Evolutionary conservation across 2,797 vertebrate genomes (phyloP).

Genomic region (Betta splendens): DNA sequence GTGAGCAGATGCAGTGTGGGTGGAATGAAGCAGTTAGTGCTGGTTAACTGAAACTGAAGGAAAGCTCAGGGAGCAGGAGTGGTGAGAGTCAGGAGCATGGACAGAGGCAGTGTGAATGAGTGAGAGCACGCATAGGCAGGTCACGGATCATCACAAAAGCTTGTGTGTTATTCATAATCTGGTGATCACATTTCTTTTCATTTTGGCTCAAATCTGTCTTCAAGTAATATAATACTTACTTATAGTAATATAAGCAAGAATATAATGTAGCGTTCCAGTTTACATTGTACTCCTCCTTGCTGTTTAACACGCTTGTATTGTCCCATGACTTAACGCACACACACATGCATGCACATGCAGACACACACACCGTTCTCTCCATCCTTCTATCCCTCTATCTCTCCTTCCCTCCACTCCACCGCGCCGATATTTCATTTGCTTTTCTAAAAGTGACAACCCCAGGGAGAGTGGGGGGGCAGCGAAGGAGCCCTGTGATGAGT

Average conservation of each 20-base stretch:
- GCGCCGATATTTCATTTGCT: constrained; percentile 81
- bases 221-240: not conserved
- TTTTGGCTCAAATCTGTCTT: not conserved
- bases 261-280: constrained; percentile 31
- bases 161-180: constrained; percentile 55
- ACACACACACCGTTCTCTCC: constrained; percentile 57
- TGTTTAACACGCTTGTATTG: constrained; percentile 9
- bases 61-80: no score
- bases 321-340: constrained; percentile 45
- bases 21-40: no score
- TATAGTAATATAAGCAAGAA: constrained; percentile 6
- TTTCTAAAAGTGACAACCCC: constrained; percentile 82
- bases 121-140: no score
- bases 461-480: constrained; percentile 61
- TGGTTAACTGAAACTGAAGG: no score
- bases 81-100: no score
- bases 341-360: constrained; percentile 23
- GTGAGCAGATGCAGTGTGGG: no score
- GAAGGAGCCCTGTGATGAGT: constrained; percentile 77
- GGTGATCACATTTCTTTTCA: not conserved
- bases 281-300: constrained; percentile 20
- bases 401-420: constrained; percentile 64
- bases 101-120: no score
- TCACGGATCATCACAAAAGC: no score
- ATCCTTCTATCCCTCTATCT: constrained; percentile 55